Evolutionary conservation across 2,113 vertebrate genomes (phyloP).

Genomic region (Xiphias gladius): DNA sequence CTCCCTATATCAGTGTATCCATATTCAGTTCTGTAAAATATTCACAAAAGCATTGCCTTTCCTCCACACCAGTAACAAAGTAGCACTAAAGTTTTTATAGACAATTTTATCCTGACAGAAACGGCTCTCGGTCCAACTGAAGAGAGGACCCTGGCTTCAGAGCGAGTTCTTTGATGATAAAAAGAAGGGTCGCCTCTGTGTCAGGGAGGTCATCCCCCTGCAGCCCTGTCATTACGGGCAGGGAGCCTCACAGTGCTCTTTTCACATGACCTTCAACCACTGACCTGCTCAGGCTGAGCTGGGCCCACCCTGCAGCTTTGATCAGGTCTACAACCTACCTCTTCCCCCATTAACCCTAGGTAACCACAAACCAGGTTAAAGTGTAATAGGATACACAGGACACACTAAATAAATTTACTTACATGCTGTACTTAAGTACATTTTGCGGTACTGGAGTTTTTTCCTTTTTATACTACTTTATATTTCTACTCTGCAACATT

Average conservation of each 20-base stretch:
- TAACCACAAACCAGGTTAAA: not conserved
- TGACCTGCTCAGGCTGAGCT: constrained; percentile 39
- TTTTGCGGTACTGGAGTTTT: not conserved
- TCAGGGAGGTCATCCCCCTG: constrained; percentile 56
- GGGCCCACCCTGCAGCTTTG: constrained; percentile 14
- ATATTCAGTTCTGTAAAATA: not conserved
- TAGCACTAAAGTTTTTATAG: not conserved
- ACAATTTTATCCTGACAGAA: not conserved
- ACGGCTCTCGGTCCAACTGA: constrained; percentile 5
- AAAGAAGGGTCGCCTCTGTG: constrained; percentile 61
- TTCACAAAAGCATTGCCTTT: not conserved
- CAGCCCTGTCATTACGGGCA: constrained; percentile 61
- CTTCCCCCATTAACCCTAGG: not conserved
- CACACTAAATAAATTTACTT: not conserved
- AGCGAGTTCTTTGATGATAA: constrained; percentile 44
- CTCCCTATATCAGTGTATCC: not conserved
- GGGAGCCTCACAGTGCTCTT: constrained; percentile 28
- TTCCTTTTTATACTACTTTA: not conserved
- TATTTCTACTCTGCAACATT: not conserved
- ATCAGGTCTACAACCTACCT: constrained; percentile 1
- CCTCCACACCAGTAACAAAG: not conserved
- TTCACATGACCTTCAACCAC: constrained; percentile 54
- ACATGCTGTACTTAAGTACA: not conserved
- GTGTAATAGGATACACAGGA: not conserved
- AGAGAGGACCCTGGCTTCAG: constrained; percentile 30